A percentile compares a stretch with the other conserved stretches of the same genome.
phyloP scores from a whole-genome alignment of 1,140 invertebrate genomes.

The Amyelois transitella region DNA sequence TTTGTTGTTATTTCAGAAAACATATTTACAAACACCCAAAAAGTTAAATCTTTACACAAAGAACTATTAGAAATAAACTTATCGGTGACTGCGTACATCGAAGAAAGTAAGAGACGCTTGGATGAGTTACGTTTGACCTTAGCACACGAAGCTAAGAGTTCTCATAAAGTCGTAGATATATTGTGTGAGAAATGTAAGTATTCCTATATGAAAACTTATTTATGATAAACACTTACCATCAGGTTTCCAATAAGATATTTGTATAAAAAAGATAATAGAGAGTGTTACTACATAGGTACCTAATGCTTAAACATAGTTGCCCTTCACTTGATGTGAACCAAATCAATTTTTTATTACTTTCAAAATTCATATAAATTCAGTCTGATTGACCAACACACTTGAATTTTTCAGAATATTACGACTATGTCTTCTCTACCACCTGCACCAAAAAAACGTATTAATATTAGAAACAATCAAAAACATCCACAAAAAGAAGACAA shows the following conservation, averaged over 20 bases:
- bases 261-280: no score
- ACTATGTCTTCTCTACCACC: slow-evolving; percentile 39
- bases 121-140: slow-evolving; percentile 40
- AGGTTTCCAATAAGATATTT: no score
- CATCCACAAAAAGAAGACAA: slow-evolving; percentile 26
- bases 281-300: no score
- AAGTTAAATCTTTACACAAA: slow-evolving; percentile 38
- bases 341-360: slow-evolving; percentile 9
- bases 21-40: slow-evolving; percentile 42
- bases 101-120: slow-evolving; percentile 61
- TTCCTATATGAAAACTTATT: not conserved
- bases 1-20: slow-evolving; percentile 47
- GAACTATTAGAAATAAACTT: slow-evolving; percentile 61
- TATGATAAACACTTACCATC: not conserved
- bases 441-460: slow-evolving; percentile 26
- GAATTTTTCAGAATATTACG: slow-evolving; percentile 16
- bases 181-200: slow-evolving; percentile 54
- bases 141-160: slow-evolving; percentile 50
- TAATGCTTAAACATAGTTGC: no score
- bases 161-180: slow-evolving; percentile 55
- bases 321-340: no score
- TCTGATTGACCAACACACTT: not conserved
- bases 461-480: slow-evolving; percentile 15
- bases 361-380: slow-evolving; percentile 8
- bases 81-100: slow-evolving; percentile 59